Evolutionary conservation across 2,797 vertebrate species (phyloP).

Genomic region (Xenops minutus): DNA sequence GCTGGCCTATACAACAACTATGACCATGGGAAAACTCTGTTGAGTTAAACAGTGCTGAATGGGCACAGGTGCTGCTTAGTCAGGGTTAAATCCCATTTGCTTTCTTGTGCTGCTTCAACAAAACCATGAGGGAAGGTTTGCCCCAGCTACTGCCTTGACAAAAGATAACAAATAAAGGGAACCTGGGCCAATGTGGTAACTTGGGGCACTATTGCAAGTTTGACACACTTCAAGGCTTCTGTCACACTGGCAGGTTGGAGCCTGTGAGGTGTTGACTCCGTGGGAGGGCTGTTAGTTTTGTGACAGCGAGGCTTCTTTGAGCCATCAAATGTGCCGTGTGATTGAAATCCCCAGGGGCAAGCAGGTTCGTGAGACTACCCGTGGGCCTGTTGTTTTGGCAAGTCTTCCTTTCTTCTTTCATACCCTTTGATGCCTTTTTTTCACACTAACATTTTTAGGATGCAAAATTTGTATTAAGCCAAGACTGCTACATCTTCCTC

Average conservation of each 20-base stretch:
- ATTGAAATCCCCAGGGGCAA: rapidly evolving
- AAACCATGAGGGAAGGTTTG: not conserved
- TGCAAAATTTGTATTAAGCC: not conserved
- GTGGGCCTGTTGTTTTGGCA: not conserved
- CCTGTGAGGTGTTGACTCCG: not conserved
- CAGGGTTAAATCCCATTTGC: rapidly evolving
- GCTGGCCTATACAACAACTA: not conserved
- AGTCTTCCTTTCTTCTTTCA: not conserved
- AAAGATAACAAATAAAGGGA: not conserved
- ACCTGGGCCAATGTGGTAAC: not conserved
- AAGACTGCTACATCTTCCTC: not conserved
- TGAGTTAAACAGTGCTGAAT: not conserved
- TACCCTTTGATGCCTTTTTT: not conserved
- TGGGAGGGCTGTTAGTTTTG: not conserved
- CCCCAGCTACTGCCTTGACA: not conserved
- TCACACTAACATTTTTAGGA: not conserved
- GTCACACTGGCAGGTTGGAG: rapidly evolving
- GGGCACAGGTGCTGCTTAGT: not conserved
- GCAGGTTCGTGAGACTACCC: not conserved
- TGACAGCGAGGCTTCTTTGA: rapidly evolving
- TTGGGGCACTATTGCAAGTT: rapidly evolving
- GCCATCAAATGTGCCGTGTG: rapidly evolving
- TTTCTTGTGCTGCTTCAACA: not conserved
- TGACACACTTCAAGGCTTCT: not conserved
- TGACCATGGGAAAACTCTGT: not conserved